These are phyloP conservation scores for Pogoniulus pusillus DNA, from an alignment of 2,797 vertebrate species.

Conservation along the genomic window DNA sequence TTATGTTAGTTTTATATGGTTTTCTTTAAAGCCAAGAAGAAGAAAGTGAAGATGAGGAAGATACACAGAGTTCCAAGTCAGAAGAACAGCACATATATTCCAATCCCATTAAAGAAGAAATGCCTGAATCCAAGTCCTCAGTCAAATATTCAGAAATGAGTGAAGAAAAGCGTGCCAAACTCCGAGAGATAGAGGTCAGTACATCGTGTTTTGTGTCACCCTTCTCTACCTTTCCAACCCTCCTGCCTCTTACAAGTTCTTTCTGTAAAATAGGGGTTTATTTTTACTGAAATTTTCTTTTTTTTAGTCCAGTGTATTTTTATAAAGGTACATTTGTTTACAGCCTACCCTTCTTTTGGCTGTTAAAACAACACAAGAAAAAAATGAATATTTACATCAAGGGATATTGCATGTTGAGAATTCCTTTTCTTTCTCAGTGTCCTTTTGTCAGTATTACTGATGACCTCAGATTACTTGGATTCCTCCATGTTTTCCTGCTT, in stretches of 20 bases:
- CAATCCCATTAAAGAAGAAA: constrained; percentile 90
- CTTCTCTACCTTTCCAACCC: not conserved
- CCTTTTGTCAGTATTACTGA: not conserved
- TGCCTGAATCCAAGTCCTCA: constrained; percentile 85
- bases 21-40: constrained; percentile 82
- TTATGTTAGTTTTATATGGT: constrained; percentile 13
- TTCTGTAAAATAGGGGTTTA: not conserved
- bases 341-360: not conserved
- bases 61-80: constrained; percentile 86
- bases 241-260: not conserved
- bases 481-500: not conserved
- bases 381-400: not conserved
- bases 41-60: constrained; percentile 88
- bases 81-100: constrained; percentile 88
- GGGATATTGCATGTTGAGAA: not conserved
- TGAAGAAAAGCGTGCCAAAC: constrained; percentile 95
- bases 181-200: constrained; percentile 94
- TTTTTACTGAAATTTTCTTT: not conserved
- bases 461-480: not conserved
- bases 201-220: not conserved
- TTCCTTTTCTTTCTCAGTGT: not conserved
- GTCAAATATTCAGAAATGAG: constrained; percentile 93
- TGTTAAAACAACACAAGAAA: not conserved
- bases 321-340: not conserved
- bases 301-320: not conserved